Percentiles rank a stretch among this genome's conserved stretches.
These are phyloP conservation scores for Mya arenaria DNA, from an alignment of 1,140 invertebrate species.

Conservation along the genomic window DNA sequence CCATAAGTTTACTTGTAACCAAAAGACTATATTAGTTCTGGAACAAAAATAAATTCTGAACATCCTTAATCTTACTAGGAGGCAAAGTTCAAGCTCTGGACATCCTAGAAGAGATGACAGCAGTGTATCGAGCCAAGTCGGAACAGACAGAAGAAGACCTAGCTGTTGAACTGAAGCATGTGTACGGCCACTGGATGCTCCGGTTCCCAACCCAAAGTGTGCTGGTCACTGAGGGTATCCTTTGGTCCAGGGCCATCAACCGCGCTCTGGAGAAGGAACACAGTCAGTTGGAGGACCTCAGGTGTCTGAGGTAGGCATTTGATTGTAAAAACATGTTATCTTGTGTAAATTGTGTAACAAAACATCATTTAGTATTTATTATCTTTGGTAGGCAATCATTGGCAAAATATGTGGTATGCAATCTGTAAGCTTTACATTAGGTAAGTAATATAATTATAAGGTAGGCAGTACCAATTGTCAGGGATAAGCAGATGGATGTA, in stretches of 20 bases:
- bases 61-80: slow-evolving; percentile 14
- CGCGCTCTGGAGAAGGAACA: slow-evolving; percentile 68
- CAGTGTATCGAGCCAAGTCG: slow-evolving; percentile 37
- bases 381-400: background rate
- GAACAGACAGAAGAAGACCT: slow-evolving; percentile 58
- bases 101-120: slow-evolving; percentile 73
- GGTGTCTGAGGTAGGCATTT: slow-evolving; percentile 60
- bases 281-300: slow-evolving; percentile 66
- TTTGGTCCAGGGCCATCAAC: slow-evolving; percentile 73
- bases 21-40: too few relatives aligned
- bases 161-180: slow-evolving; percentile 61
- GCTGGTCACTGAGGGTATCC: slow-evolving; percentile 73
- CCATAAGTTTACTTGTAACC: too few relatives aligned
- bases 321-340: too few relatives aligned
- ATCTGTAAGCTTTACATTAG: too few relatives aligned
- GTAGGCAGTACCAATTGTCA: too few relatives aligned
- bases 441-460: too few relatives aligned
- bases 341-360: background rate
- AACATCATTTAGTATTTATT: background rate
- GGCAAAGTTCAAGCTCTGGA: slow-evolving; percentile 68
- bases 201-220: slow-evolving; percentile 78
- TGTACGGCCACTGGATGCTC: slow-evolving; percentile 77
- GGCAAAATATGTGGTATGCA: too few relatives aligned
- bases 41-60: too few relatives aligned
- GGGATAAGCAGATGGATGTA: too few relatives aligned